Evolutionary conservation across 2,888 invertebrate species (phyloP), one percentile per base, ranked within the genome.

Genomic region (Tiphia femorata): DNA sequence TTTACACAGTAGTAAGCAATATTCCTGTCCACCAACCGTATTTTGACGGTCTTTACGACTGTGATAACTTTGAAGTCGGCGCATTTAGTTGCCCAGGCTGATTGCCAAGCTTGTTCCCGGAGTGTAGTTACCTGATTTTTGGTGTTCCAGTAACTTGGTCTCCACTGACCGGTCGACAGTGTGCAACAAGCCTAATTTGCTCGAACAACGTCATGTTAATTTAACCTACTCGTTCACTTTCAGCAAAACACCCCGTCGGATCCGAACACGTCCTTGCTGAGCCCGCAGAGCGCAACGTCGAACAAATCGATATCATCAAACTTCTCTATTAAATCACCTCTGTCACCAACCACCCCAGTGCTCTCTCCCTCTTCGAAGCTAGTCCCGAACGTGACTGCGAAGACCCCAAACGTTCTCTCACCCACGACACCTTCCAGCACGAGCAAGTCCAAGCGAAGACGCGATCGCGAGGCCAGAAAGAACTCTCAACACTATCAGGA

Each of bases 401-500:
- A 78, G 51, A 76, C 76, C 8, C 72, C 77, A 1, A 78, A 76
- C 56, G 62, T 80, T 8, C 70, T 81, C 8, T 81, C 83, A 3
- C 81, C 84, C 8, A 79, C 80, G 14, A 84, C 82, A 20, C 82
- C 79, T 1, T 84, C 81, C 6, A 80, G 82, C 43, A 81, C 80
- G 17, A 79, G 71, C 49, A 83, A 79, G 35, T 73, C 78, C 8
- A 79, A 82, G 52, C 79, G 84, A 8, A 79, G 82, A 7, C 73
- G 78, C 0, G 83, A 85, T 40, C 76, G 84, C 2, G 82, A 83
- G 42, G 80, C 79, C 12, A 72, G 83, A 10, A 85, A 85, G 63
- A 84, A 84, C 67, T 85, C 85, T 1, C 82, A 84, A 35, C 85
- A 85, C 62, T 86, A 86, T 63, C 85, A 90, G 85, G 92, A 92